A percentile compares a stretch with the other conserved stretches of the same genome.
These are phyloP conservation scores for Machimus rusticus DNA, from an alignment of 2,888 invertebrate genomes.

Conservation along the genomic window DNA sequence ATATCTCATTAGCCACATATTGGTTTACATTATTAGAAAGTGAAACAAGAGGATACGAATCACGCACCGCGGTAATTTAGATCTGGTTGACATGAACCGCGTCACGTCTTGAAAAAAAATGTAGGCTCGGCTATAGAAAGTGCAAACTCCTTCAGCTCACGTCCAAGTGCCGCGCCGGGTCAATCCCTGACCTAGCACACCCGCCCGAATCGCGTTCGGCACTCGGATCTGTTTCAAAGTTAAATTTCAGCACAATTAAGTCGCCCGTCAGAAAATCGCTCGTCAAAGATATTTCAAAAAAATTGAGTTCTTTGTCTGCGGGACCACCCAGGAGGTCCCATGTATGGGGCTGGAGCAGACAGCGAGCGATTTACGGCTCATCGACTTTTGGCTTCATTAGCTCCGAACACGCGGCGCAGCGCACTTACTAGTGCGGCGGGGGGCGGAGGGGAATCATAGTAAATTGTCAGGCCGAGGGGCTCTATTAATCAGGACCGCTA, in stretches of 20 bases:
- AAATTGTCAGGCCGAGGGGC: conserved; percentile 31
- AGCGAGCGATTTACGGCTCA: conserved; percentile 38
- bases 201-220: not conserved
- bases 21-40: not conserved
- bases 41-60: not conserved
- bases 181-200: not conserved
- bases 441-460: not conserved
- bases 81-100: not conserved
- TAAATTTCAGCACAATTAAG: conserved; percentile 8
- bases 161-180: not conserved
- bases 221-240: not conserved
- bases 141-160: not conserved
- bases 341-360: not conserved
- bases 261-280: conserved; percentile 30
- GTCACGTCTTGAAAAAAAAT: not conserved
- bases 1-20: not conserved
- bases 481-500: conserved; percentile 33
- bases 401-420: conserved; percentile 22
- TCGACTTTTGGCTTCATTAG: conserved; percentile 39
- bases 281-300: conserved; percentile 17
- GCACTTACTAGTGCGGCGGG: not conserved
- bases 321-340: conserved; percentile 30
- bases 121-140: not conserved
- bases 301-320: conserved; percentile 1
- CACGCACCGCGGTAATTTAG: not conserved